Conservation (phyloP, 2,888 invertebrate species). For the Hirudinaria manillensis region DNA sequence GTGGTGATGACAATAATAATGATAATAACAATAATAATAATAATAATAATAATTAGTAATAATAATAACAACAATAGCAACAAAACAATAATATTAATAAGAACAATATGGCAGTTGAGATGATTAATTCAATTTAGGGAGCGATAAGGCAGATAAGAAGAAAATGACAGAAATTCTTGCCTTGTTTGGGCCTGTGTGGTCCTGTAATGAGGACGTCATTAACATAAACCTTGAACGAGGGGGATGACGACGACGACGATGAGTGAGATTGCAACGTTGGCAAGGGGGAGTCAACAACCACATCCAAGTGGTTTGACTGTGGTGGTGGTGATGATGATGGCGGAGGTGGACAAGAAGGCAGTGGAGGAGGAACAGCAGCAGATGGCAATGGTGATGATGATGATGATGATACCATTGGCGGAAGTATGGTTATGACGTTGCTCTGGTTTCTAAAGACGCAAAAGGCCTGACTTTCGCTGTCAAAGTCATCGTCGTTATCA, state of each 20-base stretch:
- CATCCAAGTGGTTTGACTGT: neutral
- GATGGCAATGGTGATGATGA: neutral
- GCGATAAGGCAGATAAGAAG: neutral
- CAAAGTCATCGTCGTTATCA: neutral
- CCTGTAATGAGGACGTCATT: neutral
- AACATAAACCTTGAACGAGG: neutral
- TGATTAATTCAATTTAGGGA: neutral
- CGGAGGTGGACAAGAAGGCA: slow-evolving; percentile 9
- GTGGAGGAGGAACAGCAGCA: neutral
- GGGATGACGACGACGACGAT: slow-evolving; percentile 8
- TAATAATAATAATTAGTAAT: too few species aligned
- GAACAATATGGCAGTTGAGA: neutral
- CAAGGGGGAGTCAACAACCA: neutral
- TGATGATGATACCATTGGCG: neutral
- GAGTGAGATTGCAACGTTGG: neutral
- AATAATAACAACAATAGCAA: too few species aligned
- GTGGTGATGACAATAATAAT: too few species aligned
- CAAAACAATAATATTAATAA: neutral
- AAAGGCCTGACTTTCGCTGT: neutral
- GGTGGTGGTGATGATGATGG: slow-evolving; percentile 10
- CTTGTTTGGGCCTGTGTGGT: neutral
- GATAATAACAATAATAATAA: too few species aligned
- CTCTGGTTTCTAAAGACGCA: neutral
- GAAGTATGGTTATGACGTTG: slow-evolving; percentile 6
- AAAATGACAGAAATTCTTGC: neutral